Percentiles rank a stretch among this genome's conserved stretches.
These are phyloP conservation scores for Chouioia cunea DNA, from an alignment of 2,888 invertebrate species.

Conservation along the genomic window DNA sequence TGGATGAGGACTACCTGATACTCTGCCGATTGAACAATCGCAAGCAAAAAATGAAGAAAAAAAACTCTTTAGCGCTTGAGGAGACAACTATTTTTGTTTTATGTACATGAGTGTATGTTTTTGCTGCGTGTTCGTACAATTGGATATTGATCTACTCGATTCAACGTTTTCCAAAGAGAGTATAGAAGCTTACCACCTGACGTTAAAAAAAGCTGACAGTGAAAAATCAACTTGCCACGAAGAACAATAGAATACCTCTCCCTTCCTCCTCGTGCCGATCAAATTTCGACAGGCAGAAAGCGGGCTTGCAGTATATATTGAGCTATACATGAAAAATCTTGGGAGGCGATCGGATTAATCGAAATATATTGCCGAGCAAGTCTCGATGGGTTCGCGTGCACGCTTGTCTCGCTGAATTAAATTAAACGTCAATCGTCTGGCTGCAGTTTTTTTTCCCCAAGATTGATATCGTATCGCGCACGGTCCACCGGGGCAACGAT, in stretches of 20 bases:
- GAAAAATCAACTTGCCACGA: too few species aligned
- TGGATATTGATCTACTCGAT: too few species aligned
- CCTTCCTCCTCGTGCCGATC: too few species aligned
- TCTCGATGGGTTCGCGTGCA: background rate
- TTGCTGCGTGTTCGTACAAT: background rate
- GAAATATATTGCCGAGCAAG: conserved; percentile 33
- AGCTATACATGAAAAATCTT: background rate
- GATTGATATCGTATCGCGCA: conserved; percentile 39
- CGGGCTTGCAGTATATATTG: background rate
- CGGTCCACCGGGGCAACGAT: too few species aligned
- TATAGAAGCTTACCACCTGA: too few species aligned
- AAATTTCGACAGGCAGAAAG: too few species aligned
- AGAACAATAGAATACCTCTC: too few species aligned
- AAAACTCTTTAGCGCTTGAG: conserved; percentile 34
- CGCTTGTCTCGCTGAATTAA: conserved; percentile 26
- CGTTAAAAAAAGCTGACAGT: too few species aligned
- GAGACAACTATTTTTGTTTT: background rate
- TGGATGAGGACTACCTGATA: conserved; percentile 38
- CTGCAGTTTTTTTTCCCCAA: conserved; percentile 38
- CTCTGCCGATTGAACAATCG: conserved; percentile 26
- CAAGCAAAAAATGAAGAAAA: background rate
- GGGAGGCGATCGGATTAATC: conserved; percentile 9
- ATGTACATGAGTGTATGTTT: background rate
- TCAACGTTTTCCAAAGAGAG: too few species aligned
- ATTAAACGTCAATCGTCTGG: conserved; percentile 41